Base-by-base conservation (phyloP, 1,140 invertebrate species). In the Pseudomyrmex dendroicus region DNA sequence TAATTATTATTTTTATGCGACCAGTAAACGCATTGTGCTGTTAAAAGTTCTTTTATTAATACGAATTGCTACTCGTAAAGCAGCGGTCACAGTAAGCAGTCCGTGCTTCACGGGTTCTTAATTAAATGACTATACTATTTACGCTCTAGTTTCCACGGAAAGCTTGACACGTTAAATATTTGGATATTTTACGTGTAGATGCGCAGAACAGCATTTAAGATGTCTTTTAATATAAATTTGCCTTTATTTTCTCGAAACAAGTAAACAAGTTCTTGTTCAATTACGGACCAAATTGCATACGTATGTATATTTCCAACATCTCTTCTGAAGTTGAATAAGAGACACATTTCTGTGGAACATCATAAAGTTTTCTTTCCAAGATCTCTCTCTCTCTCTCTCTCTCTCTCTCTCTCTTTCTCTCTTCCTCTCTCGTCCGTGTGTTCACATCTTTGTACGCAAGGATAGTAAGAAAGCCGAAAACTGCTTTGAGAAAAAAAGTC, bases 11-110 rank as follows among this genome's bases (percentile, higher is more conserved):
- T 89, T 91, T 90, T 86, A 90, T 82, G 80, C 82, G 64, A 64
- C 44, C 64, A 57, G 64, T 83, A 86, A 89, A 86, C 64, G 83
- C 66, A 82, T 83, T 82, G 68, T 61, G 74, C 66, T 15, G 70
- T 66, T 25, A 72, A 90, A 92, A 92, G 89, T 92, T 91, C 64
- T 87, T 91, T 90, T 92, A 92, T 92, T 91, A 91, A 92, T 92
- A 90, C 88, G 80, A 90, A 92, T 90, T 88, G 91, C 87, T 82
- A 67, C 82, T 87, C 84, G 85, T 89, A 90, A 91, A 92, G 83
- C 68, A 72, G 70, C 17, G 61, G 67, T 52, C 56, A 17, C 46
- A 25, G 44, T 48, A 78, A 48, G 44, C 20, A 67, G 52, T 63
- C 64, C 62, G 61, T 73, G 68, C 44, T 86, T 86, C 83, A 84